Conservation (phyloP, 2,113 vertebrate species). For the Clupea harengus region DNA sequence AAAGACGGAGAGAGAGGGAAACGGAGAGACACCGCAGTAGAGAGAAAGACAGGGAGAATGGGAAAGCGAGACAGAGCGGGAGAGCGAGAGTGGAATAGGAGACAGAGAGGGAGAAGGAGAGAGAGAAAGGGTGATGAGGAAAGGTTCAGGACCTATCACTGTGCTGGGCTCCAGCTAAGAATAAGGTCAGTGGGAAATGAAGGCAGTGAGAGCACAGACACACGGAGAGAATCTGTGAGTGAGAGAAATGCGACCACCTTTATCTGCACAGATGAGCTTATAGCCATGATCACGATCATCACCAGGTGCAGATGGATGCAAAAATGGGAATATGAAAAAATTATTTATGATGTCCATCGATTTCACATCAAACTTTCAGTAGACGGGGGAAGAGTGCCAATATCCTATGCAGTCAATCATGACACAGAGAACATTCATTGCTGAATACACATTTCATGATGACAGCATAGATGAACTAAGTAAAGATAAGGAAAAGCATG, state of each 20-base stretch:
- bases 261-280: background rate
- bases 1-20: background rate
- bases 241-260: background rate
- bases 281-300: background rate
- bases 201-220: background rate
- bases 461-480: background rate
- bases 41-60: background rate
- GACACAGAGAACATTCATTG: background rate
- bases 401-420: background rate
- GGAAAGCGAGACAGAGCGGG: background rate
- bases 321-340: background rate
- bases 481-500: background rate
- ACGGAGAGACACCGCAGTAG: background rate
- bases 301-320: background rate
- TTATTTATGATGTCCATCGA: background rate
- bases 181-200: constrained; percentile 47
- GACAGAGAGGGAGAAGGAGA: background rate
- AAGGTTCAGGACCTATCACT: constrained; percentile 38
- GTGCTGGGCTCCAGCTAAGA: constrained; percentile 28
- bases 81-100: background rate
- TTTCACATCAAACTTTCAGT: background rate
- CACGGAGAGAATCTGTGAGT: background rate
- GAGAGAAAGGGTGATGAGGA: background rate
- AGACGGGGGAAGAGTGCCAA: background rate
- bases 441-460: background rate